Evolutionary conservation across 1,140 invertebrate species (phyloP).

Genomic region (Theocolax elegans): DNA sequence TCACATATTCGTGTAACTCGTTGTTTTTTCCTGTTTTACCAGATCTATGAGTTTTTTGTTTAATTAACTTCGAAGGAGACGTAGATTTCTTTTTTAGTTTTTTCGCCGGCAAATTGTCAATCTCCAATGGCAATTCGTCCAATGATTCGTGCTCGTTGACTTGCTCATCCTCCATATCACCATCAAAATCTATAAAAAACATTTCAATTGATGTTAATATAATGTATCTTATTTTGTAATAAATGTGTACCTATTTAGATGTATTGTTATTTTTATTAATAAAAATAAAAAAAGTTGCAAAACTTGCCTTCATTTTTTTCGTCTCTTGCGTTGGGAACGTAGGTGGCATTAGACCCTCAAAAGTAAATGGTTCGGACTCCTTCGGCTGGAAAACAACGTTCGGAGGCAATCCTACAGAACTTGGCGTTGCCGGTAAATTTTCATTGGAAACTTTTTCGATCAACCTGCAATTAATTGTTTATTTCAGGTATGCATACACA

Average conservation of each 20-base stretch:
- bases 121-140: conserved; percentile 7
- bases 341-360: conserved; percentile 44
- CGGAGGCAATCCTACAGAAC: conserved; percentile 45
- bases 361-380: conserved; percentile 52
- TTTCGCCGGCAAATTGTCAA: not conserved
- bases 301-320: conserved; percentile 6
- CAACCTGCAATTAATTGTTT: not conserved
- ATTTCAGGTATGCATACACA: not conserved
- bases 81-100: conserved; percentile 2
- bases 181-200: conserved; percentile 23
- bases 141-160: conserved; percentile 1
- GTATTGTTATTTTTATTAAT: conserved; percentile 22
- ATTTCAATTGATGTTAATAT: conserved; percentile 4
- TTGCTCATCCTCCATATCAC: conserved; percentile 7
- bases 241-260: conserved; percentile 21
- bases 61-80: not conserved
- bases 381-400: conserved; percentile 53
- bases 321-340: conserved; percentile 3
- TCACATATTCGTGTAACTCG: conserved; percentile 46
- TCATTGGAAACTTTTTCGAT: conserved; percentile 11
- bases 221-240: conserved; percentile 7
- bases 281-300: conserved; percentile 1
- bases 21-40: conserved; percentile 36
- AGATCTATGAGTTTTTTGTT: conserved; percentile 13
- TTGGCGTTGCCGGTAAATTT: conserved; percentile 11